A percentile compares a stretch with the other conserved stretches of the same genome.
Evolutionary conservation across 1,140 invertebrate species (phyloP).

Genomic region (Venturia canescens): DNA sequence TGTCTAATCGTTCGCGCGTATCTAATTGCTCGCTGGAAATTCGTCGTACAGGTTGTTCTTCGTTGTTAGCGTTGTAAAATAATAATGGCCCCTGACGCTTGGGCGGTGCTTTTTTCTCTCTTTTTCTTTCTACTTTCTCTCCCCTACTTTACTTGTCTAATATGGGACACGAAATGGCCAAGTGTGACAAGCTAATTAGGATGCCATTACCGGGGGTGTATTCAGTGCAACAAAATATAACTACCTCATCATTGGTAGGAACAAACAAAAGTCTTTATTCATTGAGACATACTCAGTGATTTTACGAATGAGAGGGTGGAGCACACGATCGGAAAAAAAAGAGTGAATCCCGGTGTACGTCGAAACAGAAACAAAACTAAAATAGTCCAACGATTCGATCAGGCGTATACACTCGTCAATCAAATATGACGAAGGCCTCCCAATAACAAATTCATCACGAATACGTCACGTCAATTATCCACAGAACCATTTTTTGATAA

Average conservation of each 20-base stretch:
- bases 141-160: neutral
- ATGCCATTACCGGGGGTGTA: neutral
- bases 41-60: slow-evolving; percentile 8
- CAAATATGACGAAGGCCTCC: no score
- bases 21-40: slow-evolving; percentile 44
- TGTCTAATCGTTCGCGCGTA: slow-evolving; percentile 42
- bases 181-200: slow-evolving; percentile 4
- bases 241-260: neutral
- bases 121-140: neutral
- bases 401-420: no score
- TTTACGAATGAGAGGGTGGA: no score
- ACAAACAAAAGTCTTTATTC: neutral
- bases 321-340: no score
- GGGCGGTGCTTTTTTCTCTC: neutral
- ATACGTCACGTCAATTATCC: no score
- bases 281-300: neutral
- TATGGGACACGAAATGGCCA: neutral
- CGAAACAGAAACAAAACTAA: no score
- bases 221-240: neutral
- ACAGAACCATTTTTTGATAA: no score
- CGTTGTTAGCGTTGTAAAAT: slow-evolving; percentile 6
- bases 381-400: no score
- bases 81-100: neutral
- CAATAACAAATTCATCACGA: no score
- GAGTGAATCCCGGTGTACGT: no score